Percentiles rank a stretch among this genome's conserved stretches.
Conservation (phyloP, 2,888 invertebrate species). For the Notodonta dromedarius region DNA sequence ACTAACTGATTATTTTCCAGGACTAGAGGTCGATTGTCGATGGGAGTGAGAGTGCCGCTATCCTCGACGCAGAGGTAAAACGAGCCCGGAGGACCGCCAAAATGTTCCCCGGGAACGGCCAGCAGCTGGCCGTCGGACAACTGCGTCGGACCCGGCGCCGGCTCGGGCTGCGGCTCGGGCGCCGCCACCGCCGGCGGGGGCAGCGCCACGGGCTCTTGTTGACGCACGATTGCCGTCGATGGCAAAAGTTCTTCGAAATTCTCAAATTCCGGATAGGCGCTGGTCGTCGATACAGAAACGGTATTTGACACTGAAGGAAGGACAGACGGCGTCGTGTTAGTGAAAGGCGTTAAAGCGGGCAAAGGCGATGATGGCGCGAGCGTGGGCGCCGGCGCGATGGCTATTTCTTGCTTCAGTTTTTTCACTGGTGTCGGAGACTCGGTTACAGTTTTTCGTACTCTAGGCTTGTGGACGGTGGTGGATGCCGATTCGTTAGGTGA, state of each 20-base stretch:
- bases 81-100: slow-evolving; percentile 88
- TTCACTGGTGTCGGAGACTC: slow-evolving; percentile 61
- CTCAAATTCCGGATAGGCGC: slow-evolving; percentile 63
- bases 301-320: slow-evolving; percentile 51
- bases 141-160: slow-evolving; percentile 48
- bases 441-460: slow-evolving; percentile 56
- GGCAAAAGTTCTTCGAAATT: slow-evolving; percentile 78
- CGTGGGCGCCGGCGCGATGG: slow-evolving; percentile 55
- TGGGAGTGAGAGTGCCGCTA: slow-evolving; percentile 87
- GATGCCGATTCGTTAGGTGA: slow-evolving; percentile 51
- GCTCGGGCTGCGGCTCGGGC: slow-evolving; percentile 38
- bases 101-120: slow-evolving; percentile 89
- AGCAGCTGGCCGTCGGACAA: slow-evolving; percentile 86
- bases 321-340: slow-evolving; percentile 41
- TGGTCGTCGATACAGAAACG: slow-evolving; percentile 47
- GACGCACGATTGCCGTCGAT: slow-evolving; percentile 73
- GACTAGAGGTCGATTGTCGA: slow-evolving; percentile 88
- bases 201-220: slow-evolving; percentile 45
- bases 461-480: slow-evolving; percentile 54
- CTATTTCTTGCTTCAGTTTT: slow-evolving; percentile 64
- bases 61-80: slow-evolving; percentile 91
- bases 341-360: slow-evolving; percentile 55
- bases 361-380: slow-evolving; percentile 31
- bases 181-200: slow-evolving; percentile 23
- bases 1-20: slow-evolving; percentile 76